Evolutionary conservation across 2,113 vertebrate genomes (phyloP).

Genomic region (Chaenogobius annularis): DNA sequence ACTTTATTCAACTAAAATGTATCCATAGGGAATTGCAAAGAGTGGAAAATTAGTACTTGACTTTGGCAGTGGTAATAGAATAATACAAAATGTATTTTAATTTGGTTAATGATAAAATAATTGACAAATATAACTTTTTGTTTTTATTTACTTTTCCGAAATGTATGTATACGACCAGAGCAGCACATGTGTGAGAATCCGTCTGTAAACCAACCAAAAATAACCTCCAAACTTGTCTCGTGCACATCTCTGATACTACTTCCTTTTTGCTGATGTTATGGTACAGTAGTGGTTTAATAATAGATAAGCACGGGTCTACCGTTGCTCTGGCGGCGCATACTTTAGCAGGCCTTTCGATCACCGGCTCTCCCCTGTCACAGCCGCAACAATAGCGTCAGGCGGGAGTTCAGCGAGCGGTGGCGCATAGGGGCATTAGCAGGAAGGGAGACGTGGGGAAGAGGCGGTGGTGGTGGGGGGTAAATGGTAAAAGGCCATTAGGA

Average conservation of each 20-base stretch:
- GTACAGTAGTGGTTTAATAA: neutral
- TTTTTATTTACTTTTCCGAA: too few species aligned
- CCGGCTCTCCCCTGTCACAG: slow-evolving; percentile 3
- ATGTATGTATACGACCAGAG: too few species aligned
- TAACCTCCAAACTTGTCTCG: neutral
- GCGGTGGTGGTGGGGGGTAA: slow-evolving; percentile 51
- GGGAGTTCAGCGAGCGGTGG: slow-evolving; percentile 34
- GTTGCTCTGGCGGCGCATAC: slow-evolving; percentile 1
- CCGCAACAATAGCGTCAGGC: slow-evolving; percentile 9
- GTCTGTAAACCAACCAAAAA: neutral
- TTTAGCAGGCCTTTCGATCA: slow-evolving; percentile 8
- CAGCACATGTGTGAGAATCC: neutral
- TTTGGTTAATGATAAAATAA: too few species aligned
- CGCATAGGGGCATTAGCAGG: slow-evolving; percentile 53
- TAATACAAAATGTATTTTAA: too few species aligned
- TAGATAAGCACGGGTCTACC: neutral
- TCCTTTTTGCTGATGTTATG: neutral
- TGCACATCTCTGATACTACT: neutral
- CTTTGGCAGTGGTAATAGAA: too few species aligned
- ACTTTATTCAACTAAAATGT: too few species aligned
- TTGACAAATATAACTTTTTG: too few species aligned
- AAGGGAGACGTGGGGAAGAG: slow-evolving; percentile 50
- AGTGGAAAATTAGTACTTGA: too few species aligned
- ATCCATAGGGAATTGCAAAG: too few species aligned
- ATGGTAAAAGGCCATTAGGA: slow-evolving; percentile 71